These are phyloP conservation scores for Troides aeacus DNA, from an alignment of 2,888 invertebrate species.

Conservation along the genomic window DNA sequence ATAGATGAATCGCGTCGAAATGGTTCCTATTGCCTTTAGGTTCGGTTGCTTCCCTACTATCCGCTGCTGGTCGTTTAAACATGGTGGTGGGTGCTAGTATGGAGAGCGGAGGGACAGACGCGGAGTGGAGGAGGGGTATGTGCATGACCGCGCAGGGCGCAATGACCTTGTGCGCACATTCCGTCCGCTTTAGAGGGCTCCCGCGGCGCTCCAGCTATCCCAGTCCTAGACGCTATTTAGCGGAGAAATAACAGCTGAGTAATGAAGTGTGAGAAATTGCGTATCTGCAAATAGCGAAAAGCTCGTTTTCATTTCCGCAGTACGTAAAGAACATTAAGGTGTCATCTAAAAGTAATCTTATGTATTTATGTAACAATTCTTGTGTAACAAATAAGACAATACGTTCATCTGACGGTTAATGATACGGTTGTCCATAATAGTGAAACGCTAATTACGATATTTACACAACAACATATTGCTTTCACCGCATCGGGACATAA, in stretches of 20 bases:
- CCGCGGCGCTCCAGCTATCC: constrained; percentile 60
- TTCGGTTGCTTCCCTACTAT: constrained; percentile 70
- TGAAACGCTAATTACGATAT: too few species aligned
- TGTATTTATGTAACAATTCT: too few species aligned
- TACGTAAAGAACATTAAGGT: not conserved
- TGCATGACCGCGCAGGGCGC: constrained; percentile 80
- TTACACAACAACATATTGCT: too few species aligned
- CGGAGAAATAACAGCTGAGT: constrained; percentile 26
- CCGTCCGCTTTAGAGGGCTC: constrained; percentile 64
- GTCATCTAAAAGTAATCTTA: not conserved
- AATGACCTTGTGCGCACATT: constrained; percentile 79
- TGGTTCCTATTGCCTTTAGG: constrained; percentile 67
- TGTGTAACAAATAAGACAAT: too few species aligned
- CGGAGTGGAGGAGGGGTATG: constrained; percentile 52
- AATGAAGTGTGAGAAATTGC: constrained; percentile 28
- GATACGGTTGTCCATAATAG: too few species aligned
- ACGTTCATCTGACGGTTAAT: too few species aligned
- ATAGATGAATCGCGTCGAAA: constrained; percentile 69
- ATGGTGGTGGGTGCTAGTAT: constrained; percentile 57
- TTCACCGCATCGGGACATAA: too few species aligned
- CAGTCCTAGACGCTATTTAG: constrained; percentile 55
- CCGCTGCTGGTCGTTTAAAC: constrained; percentile 74
- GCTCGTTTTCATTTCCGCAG: constrained; percentile 12
- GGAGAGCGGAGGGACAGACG: constrained; percentile 38
- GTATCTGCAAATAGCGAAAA: constrained; percentile 4